These are phyloP conservation scores for Heterohyrax brucei DNA, from an alignment of 2,797 vertebrate species.

Conservation along the genomic window DNA sequence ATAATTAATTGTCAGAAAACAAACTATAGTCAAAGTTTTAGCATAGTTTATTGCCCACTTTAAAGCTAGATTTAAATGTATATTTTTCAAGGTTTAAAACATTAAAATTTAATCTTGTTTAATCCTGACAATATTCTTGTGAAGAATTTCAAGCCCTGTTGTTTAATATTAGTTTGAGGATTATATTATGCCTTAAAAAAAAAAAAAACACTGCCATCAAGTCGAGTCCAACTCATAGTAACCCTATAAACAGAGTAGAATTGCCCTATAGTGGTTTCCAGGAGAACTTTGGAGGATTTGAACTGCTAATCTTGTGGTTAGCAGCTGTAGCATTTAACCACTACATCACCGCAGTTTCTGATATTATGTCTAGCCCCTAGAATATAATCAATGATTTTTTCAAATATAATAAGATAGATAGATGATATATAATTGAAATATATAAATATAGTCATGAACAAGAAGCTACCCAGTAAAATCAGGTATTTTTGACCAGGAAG, in stretches of 20 bases:
- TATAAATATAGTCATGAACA: neutral
- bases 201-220: too few relatives aligned
- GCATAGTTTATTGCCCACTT: neutral
- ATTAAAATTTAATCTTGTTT: neutral
- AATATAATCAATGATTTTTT: neutral
- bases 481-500: conserved; percentile 26
- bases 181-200: neutral
- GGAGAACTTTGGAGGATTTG: too few relatives aligned
- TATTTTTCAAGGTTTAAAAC: neutral
- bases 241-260: too few relatives aligned
- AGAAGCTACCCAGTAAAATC: neutral
- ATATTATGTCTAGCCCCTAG: neutral
- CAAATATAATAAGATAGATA: conserved; percentile 61
- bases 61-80: neutral
- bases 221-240: too few relatives aligned
- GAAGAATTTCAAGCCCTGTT: conserved; percentile 20
- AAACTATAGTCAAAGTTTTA: conserved; percentile 5
- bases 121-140: neutral
- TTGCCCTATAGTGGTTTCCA: too few relatives aligned
- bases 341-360: neutral
- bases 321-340: too few relatives aligned
- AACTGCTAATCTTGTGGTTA: too few relatives aligned
- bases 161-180: conserved; percentile 2
- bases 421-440: neutral
- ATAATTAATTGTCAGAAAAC: conserved; percentile 31